These are phyloP conservation scores for Patella depressa DNA, from an alignment of 2,888 invertebrate species.

Conservation along the genomic window DNA sequence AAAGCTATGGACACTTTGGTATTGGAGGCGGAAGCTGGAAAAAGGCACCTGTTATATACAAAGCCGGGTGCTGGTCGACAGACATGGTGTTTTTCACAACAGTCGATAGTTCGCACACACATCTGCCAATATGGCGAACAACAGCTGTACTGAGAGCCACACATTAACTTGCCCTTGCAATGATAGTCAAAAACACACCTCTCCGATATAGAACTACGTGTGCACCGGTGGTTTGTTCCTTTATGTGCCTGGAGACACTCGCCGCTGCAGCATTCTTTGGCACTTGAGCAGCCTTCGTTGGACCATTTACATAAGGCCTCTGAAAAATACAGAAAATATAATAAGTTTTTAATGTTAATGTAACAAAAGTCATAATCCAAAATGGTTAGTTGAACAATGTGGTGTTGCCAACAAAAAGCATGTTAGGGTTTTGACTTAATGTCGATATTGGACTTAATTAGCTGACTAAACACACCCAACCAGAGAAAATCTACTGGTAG, in stretches of 20 bases:
- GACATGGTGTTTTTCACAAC: conserved; percentile 49
- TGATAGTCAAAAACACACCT: conserved; percentile 56
- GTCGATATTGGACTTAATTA: too few relatives aligned
- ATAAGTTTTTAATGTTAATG: too few relatives aligned
- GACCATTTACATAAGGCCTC: conserved; percentile 47
- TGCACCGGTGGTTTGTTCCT: conserved; percentile 52
- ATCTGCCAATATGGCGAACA: conserved; percentile 60
- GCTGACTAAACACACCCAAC: too few relatives aligned
- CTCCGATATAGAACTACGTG: conserved; percentile 43
- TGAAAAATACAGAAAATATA: not conserved
- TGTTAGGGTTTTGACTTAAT: too few relatives aligned
- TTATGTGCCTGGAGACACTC: conserved; percentile 49
- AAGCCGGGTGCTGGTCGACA: conserved; percentile 51
- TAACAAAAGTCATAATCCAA: too few relatives aligned
- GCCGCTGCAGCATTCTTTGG: conserved; percentile 55
- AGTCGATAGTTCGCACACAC: conserved; percentile 46
- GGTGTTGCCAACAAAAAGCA: too few relatives aligned
- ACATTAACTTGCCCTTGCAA: conserved; percentile 49
- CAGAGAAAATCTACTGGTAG: too few relatives aligned
- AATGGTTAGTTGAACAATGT: too few relatives aligned
- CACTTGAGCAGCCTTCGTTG: conserved; percentile 51
- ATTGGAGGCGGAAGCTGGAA: conserved; percentile 28
- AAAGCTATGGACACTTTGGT: conserved; percentile 4
- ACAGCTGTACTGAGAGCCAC: conserved; percentile 52
- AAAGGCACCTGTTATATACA: conserved; percentile 53